Conservation (phyloP, 2,113 vertebrate species). For the Mormyrus lacerda region DNA sequence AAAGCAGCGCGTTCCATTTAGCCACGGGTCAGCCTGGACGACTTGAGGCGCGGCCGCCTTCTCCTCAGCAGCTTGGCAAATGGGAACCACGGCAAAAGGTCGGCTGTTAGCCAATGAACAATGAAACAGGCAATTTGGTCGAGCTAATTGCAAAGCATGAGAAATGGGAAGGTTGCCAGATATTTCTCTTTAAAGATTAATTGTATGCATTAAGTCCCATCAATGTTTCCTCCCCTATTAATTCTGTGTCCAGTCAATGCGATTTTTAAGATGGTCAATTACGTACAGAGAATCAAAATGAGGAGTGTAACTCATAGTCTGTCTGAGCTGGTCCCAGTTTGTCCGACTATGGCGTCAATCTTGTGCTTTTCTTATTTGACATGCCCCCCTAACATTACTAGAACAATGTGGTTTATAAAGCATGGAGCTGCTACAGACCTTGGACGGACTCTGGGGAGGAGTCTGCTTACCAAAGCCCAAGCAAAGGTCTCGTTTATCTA, state of each 20-base stretch:
- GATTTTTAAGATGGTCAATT: background rate
- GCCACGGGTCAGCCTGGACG: background rate
- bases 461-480: background rate
- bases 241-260: background rate
- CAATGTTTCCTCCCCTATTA: background rate
- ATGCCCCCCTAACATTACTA: background rate
- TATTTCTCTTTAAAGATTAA: conserved; percentile 1
- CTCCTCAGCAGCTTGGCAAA: background rate
- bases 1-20: background rate
- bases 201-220: background rate
- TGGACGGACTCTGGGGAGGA: background rate
- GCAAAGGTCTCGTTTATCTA: background rate
- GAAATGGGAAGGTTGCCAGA: background rate
- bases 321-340: background rate
- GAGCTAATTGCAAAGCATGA: background rate
- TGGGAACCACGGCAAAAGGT: background rate
- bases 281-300: background rate
- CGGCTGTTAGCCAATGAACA: background rate
- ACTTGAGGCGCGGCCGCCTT: background rate
- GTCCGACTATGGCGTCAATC: background rate
- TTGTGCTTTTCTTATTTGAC: background rate
- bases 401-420: background rate
- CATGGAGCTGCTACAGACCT: background rate
- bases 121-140: conserved; percentile 2
- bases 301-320: background rate